These are phyloP conservation scores for Drosophila mojavensis DNA, from an alignment of 1,140 invertebrate species.

Conservation along the genomic window DNA sequence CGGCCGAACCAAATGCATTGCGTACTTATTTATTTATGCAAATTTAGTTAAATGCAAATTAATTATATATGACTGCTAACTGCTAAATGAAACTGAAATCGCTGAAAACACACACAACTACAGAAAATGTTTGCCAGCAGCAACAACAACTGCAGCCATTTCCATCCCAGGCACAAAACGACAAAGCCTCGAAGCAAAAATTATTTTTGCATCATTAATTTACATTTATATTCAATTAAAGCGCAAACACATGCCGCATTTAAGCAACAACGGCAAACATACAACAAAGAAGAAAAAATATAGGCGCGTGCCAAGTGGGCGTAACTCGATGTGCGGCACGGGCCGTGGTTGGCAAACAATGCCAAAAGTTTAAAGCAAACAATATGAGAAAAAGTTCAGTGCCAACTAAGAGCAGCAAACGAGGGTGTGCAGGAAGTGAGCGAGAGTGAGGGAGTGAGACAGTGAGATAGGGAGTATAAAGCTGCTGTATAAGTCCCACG, in stretches of 20 bases:
- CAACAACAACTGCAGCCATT: slow-evolving; percentile 38
- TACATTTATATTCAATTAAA: slow-evolving; percentile 83
- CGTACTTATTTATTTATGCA: slow-evolving; percentile 82
- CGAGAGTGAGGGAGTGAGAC: not conserved
- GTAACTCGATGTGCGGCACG: slow-evolving; percentile 28
- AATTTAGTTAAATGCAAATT: slow-evolving; percentile 81
- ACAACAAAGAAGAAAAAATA: slow-evolving; percentile 13
- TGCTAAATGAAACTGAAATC: slow-evolving; percentile 55
- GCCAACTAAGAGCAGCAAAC: slow-evolving; percentile 22
- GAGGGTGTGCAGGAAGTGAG: not conserved
- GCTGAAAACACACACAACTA: slow-evolving; percentile 41
- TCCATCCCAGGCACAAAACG: slow-evolving; percentile 32
- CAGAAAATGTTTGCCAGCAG: slow-evolving; percentile 70
- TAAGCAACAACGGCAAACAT: not conserved
- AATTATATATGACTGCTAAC: slow-evolving; percentile 67
- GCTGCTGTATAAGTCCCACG: slow-evolving; percentile 3
- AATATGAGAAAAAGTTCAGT: slow-evolving; percentile 42
- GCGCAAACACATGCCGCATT: slow-evolving; percentile 68
- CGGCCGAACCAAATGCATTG: slow-evolving; percentile 43
- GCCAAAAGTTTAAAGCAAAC: slow-evolving; percentile 48
- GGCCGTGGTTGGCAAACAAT: slow-evolving; percentile 18
- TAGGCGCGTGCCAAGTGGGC: slow-evolving; percentile 59
- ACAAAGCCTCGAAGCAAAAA: slow-evolving; percentile 76
- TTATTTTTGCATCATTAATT: slow-evolving; percentile 83
- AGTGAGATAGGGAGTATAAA: slow-evolving; percentile 1